These are phyloP conservation scores for Daktulosphaira vitifoliae DNA, from an alignment of 1,140 invertebrate genomes.

Conservation along the genomic window DNA sequence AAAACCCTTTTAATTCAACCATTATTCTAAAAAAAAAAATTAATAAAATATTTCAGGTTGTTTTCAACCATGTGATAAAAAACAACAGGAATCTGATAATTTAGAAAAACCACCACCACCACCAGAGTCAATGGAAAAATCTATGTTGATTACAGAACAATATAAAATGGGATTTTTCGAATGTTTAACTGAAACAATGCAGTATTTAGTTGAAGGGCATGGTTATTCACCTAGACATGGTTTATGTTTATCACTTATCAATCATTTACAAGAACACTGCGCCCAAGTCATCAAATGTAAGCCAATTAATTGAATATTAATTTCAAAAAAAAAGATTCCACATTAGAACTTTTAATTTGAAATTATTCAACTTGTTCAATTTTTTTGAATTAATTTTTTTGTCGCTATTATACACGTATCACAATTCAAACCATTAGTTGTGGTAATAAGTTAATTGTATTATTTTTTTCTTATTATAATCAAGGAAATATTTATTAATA, in stretches of 20 bases:
- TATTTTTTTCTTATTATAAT: no score
- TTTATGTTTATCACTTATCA: constrained; percentile 68
- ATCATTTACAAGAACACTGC: constrained; percentile 75
- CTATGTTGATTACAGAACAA: constrained; percentile 46
- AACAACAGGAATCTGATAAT: not conserved
- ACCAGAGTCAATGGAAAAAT: not conserved
- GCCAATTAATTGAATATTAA: no score
- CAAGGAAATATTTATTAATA: no score
- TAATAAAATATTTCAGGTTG: not conserved
- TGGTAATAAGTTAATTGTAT: no score
- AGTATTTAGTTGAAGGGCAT: constrained; percentile 80
- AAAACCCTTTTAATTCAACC: not conserved
- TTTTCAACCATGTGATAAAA: not conserved
- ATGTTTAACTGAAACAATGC: constrained; percentile 77
- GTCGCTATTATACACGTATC: no score
- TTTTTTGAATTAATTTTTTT: no score
- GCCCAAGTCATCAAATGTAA: constrained; percentile 56
- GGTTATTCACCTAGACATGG: constrained; percentile 67
- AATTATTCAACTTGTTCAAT: no score
- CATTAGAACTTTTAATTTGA: no score
- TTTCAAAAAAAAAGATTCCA: no score
- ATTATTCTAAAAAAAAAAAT: not conserved
- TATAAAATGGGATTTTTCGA: constrained; percentile 78
- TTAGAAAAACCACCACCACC: not conserved
- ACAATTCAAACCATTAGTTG: no score